Conservation (phyloP, 2,113 vertebrate genomes). For the Microcebus tavaratra region DNA sequence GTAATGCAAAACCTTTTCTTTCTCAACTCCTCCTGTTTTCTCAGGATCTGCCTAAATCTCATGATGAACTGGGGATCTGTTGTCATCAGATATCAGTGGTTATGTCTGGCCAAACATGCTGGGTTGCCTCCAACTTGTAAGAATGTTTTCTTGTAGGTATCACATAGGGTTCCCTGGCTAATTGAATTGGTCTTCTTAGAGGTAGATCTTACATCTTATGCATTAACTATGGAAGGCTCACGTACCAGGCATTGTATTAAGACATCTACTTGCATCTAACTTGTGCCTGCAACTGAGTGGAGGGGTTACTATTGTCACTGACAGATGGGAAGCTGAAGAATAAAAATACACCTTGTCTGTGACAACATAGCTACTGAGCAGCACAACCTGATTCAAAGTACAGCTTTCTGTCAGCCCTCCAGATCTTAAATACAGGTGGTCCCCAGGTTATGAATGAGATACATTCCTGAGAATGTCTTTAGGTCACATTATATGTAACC, state of each 20-base stretch:
- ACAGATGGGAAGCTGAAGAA: neutral
- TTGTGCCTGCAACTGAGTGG: neutral
- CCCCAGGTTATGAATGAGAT: too few species aligned
- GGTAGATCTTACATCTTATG: neutral
- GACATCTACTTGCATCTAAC: too few species aligned
- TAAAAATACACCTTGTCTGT: neutral
- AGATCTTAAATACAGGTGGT: too few species aligned
- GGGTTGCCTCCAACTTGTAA: neutral
- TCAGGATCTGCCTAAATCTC: neutral
- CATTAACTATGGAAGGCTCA: neutral
- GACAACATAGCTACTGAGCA: neutral
- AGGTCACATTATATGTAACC: too few species aligned
- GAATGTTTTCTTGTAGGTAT: neutral
- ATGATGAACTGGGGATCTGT: too few species aligned
- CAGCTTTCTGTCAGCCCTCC: neutral
- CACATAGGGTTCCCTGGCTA: neutral
- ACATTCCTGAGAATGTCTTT: too few species aligned
- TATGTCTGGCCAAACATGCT: neutral
- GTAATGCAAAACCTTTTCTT: neutral
- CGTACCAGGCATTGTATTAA: neutral
- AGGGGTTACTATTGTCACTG: neutral
- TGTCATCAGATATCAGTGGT: accelerated
- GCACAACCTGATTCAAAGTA: neutral
- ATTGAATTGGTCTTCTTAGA: neutral
- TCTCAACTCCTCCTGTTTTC: accelerated